Evolutionary conservation across 1,140 invertebrate genomes (phyloP).

Genomic region (Orussus abietinus): DNA sequence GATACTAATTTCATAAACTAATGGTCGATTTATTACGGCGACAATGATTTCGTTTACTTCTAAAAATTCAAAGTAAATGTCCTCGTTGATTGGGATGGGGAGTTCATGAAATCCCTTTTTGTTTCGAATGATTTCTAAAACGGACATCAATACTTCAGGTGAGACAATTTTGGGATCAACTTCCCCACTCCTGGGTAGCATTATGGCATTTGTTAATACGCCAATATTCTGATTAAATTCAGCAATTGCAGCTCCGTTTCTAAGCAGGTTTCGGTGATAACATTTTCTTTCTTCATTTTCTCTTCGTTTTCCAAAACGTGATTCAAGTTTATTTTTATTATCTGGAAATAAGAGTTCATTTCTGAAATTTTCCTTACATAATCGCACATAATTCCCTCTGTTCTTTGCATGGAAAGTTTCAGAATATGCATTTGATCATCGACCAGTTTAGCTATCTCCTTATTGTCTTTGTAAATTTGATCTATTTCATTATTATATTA

Average conservation of each 20-base stretch:
- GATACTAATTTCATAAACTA: background rate
- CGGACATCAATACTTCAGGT: background rate
- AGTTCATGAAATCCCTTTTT: background rate
- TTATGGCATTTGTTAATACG: background rate
- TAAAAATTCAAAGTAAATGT: background rate
- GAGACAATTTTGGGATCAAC: constrained; percentile 1
- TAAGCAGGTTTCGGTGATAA: background rate
- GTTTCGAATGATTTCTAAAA: background rate
- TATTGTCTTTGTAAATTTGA: constrained; percentile 1
- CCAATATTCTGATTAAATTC: background rate
- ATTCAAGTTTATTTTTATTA: background rate
- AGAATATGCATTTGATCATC: background rate
- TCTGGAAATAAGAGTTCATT: no score
- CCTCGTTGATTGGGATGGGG: constrained; percentile 1
- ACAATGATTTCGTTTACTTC: background rate
- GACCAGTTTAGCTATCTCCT: background rate
- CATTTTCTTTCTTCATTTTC: background rate
- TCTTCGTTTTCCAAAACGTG: background rate
- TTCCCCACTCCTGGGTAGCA: background rate
- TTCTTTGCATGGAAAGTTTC: background rate
- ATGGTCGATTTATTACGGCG: background rate
- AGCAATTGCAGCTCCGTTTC: constrained; percentile 1
- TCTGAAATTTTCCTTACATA: no score
- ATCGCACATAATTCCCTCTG: no score
- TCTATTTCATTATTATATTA: background rate